A percentile compares a stretch with the other conserved stretches of the same genome.
Evolutionary conservation across 2,797 vertebrate genomes (phyloP).

Genomic region (Oophaga sylvatica): DNA sequence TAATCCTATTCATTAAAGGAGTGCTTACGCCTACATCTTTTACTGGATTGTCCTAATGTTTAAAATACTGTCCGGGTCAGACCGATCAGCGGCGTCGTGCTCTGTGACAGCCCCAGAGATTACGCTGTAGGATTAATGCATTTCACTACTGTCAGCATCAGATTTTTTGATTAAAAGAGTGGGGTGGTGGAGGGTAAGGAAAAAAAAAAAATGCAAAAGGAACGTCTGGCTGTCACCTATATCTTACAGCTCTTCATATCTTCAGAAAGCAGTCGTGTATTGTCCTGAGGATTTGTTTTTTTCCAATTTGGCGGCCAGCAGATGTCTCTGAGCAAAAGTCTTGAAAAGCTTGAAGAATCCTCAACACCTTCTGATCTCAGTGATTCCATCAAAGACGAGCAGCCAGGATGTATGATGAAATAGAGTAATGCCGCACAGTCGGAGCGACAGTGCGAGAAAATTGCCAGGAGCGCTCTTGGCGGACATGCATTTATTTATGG

Average conservation of each 20-base stretch:
- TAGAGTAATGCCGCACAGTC: background rate
- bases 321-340: slow-evolving; percentile 54
- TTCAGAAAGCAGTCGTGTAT: slow-evolving; percentile 46
- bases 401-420: background rate
- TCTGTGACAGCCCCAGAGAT: slow-evolving; percentile 54
- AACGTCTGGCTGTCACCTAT: slow-evolving; percentile 38
- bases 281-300: slow-evolving; percentile 64
- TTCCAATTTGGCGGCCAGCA: slow-evolving; percentile 65
- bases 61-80: slow-evolving; percentile 52
- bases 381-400: background rate
- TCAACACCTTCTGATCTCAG: slow-evolving; percentile 7
- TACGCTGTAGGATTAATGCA: slow-evolving; percentile 51
- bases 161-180: slow-evolving; percentile 40
- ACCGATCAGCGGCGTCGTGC: slow-evolving; percentile 39
- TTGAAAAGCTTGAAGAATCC: slow-evolving; percentile 26
- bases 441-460: background rate
- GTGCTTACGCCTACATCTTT: slow-evolving; percentile 46
- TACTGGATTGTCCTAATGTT: slow-evolving; percentile 38
- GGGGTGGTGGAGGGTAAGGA: too few relatives aligned
- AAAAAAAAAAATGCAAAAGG: slow-evolving; percentile 28
- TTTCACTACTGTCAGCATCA: slow-evolving; percentile 31
- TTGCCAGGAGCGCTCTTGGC: background rate
- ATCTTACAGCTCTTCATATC: slow-evolving; percentile 48
- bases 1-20: slow-evolving; percentile 49
- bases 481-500: too few relatives aligned